Evolutionary conservation across 2,113 vertebrate genomes (phyloP).

Genomic region (Rhinoptilus africanus): DNA sequence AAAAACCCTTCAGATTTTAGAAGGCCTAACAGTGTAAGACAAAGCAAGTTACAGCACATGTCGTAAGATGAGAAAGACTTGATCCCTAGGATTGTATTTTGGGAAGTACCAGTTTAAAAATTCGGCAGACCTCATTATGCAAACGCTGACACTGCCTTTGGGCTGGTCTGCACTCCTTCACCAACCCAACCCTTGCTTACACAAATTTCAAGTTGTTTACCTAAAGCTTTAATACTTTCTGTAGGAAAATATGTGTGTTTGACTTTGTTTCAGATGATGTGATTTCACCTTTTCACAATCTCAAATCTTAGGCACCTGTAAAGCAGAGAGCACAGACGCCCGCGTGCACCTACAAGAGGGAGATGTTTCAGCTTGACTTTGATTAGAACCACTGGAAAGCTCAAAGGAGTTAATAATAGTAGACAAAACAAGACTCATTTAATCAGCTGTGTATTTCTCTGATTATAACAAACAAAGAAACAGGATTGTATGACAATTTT

Average conservation of each 20-base stretch:
- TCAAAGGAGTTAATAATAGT: neutral
- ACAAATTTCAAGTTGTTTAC: neutral
- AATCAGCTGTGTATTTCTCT: neutral
- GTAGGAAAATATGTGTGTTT: neutral
- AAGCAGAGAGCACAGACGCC: accelerated
- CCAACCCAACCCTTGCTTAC: neutral
- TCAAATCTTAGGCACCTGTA: too few species aligned
- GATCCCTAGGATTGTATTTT: neutral
- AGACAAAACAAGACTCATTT: neutral
- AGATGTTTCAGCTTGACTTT: neutral
- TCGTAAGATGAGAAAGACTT: neutral
- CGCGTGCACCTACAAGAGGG: accelerated
- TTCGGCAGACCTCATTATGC: neutral
- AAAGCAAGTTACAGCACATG: neutral
- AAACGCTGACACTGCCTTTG: neutral
- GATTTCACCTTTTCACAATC: neutral
- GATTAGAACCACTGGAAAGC: neutral
- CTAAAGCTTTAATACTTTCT: neutral
- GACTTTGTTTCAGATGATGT: neutral
- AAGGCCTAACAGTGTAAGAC: neutral
- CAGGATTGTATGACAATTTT: neutral
- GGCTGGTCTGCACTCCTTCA: neutral
- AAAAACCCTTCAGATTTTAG: neutral
- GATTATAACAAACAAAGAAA: conserved; percentile 28
- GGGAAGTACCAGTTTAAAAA: neutral